These are phyloP conservation scores for Venusia cambrica DNA, from an alignment of 2,888 invertebrate species.

Conservation along the genomic window DNA sequence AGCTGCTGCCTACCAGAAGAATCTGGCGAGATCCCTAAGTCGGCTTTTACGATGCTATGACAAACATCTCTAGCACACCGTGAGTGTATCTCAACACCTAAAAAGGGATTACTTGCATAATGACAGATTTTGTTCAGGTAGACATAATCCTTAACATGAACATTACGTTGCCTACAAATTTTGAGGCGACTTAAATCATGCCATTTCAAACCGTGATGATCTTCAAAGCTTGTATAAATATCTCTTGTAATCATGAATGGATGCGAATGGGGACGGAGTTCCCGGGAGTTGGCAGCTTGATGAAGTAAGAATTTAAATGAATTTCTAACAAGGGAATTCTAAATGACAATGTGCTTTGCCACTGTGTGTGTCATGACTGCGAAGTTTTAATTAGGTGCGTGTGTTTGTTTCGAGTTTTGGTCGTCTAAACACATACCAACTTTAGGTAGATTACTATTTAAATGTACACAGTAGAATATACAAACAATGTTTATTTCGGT, in stretches of 20 bases:
- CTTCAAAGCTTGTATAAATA: too few species aligned
- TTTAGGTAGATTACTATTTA: not conserved
- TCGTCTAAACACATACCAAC: slow-evolving; percentile 3
- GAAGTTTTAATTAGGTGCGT: slow-evolving; percentile 8
- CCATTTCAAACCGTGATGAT: too few species aligned
- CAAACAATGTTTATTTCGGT: not conserved
- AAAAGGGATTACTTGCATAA: too few species aligned
- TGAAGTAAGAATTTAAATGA: slow-evolving; percentile 23
- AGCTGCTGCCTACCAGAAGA: too few species aligned
- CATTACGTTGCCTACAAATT: too few species aligned
- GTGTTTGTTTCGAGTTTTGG: slow-evolving; percentile 1
- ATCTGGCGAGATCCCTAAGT: too few species aligned
- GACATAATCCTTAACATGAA: too few species aligned
- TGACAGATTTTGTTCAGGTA: slow-evolving; percentile 4
- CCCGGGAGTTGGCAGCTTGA: slow-evolving; percentile 10
- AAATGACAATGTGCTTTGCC: slow-evolving; percentile 19
- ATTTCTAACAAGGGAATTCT: slow-evolving; percentile 17
- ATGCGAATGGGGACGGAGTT: slow-evolving; percentile 4
- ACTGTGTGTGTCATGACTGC: slow-evolving; percentile 10
- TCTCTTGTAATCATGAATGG: slow-evolving; percentile 6
- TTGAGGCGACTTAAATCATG: too few species aligned
- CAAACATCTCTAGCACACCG: too few species aligned
- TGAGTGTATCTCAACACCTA: too few species aligned
- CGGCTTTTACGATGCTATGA: too few species aligned
- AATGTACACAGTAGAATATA: too few species aligned